These are phyloP conservation scores for Incurvaria masculella DNA, from an alignment of 2,888 invertebrate species.

Conservation along the genomic window DNA sequence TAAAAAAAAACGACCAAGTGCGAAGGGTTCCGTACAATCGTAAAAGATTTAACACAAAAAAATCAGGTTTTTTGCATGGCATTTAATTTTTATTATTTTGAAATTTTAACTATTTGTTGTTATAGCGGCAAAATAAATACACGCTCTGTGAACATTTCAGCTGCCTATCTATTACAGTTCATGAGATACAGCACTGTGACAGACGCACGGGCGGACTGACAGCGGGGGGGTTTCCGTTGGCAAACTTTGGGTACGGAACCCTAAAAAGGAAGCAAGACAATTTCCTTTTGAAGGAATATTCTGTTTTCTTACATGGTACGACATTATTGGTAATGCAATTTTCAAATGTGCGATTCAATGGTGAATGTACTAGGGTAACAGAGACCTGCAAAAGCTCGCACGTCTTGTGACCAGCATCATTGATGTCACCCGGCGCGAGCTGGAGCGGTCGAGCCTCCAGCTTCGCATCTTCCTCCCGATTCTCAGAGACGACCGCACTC, in stretches of 20 bases:
- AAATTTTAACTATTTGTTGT: no score
- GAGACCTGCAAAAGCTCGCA: conserved; percentile 53
- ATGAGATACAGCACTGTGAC: no score
- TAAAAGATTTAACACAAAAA: no score
- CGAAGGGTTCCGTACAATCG: no score
- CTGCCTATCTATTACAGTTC: no score
- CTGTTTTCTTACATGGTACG: not conserved
- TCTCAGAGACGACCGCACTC: conserved; percentile 41
- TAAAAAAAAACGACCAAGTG: no score
- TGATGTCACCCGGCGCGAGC: conserved; percentile 51
- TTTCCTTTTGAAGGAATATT: conserved; percentile 3
- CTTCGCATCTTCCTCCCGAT: conserved; percentile 32
- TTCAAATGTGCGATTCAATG: not conserved
- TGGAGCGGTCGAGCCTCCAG: conserved; percentile 31
- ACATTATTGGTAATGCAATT: not conserved
- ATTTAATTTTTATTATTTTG: no score
- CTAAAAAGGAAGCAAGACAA: conserved; percentile 2
- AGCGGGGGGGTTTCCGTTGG: no score
- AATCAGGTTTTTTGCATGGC: no score
- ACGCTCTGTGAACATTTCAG: no score
- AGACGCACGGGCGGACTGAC: no score
- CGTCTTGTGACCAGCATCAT: conserved; percentile 50
- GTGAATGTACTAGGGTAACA: not conserved
- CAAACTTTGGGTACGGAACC: not conserved
- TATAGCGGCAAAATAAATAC: no score